A percentile compares a stretch with the other conserved stretches of the same genome.
phyloP scores from a whole-genome alignment of 2,797 vertebrate genomes.

The Gallirallus australis region DNA sequence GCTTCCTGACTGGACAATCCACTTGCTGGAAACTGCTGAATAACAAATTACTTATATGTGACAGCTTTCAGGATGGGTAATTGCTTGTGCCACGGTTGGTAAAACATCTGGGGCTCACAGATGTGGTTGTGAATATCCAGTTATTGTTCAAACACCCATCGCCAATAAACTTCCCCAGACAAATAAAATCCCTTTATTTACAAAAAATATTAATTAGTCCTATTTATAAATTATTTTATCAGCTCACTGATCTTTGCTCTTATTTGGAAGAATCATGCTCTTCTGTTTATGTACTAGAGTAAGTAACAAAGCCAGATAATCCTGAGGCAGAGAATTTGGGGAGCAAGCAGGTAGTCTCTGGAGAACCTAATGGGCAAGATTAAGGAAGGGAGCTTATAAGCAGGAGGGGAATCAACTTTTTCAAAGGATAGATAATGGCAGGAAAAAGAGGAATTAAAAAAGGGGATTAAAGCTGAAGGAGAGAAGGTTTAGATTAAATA shows the following conservation, averaged over 20 bases:
- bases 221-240: background rate
- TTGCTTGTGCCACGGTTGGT: slow-evolving; percentile 51
- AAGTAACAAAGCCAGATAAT: slow-evolving; percentile 5
- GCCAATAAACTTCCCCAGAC: background rate
- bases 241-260: background rate
- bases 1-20: slow-evolving; percentile 58
- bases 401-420: too few species aligned
- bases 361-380: slow-evolving; percentile 30
- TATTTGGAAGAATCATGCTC: background rate
- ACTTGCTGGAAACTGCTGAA: slow-evolving; percentile 28
- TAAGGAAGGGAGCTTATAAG: too few species aligned
- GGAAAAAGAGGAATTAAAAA: too few species aligned
- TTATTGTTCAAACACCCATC: slow-evolving; percentile 27
- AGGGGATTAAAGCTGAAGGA: too few species aligned
- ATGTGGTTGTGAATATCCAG: slow-evolving; percentile 23
- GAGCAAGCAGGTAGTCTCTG: background rate
- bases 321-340: background rate
- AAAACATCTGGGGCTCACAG: slow-evolving; percentile 57
- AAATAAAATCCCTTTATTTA: slow-evolving; percentile 13
- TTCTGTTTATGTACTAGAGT: background rate
- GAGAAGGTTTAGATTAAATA: too few species aligned
- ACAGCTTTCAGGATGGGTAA: slow-evolving; percentile 45
- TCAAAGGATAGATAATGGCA: too few species aligned
- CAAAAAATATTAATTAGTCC: background rate
- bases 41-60: slow-evolving; percentile 35